These are phyloP conservation scores for Lepidotrigona ventralis DNA, from an alignment of 1,140 invertebrate species.

Conservation along the genomic window DNA sequence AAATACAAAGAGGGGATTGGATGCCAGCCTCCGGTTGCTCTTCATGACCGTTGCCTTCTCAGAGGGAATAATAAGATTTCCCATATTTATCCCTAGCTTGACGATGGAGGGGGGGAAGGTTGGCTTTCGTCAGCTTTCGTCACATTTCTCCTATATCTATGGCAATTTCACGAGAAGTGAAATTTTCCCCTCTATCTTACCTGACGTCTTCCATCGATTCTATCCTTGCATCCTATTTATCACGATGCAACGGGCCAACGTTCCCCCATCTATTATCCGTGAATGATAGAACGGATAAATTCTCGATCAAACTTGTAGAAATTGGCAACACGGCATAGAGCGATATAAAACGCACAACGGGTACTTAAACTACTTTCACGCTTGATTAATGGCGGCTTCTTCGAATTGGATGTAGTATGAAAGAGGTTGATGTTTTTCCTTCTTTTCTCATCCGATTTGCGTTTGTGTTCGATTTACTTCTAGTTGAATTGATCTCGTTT, in stretches of 20 bases:
- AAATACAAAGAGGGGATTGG: conserved; percentile 67
- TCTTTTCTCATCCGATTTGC: background rate
- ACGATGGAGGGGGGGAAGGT: background rate
- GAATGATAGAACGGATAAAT: conserved; percentile 20
- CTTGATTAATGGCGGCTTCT: conserved; percentile 4
- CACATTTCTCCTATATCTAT: conserved; percentile 52
- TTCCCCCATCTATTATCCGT: conserved; percentile 34
- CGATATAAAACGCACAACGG: conserved; percentile 16
- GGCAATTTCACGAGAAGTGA: conserved; percentile 55
- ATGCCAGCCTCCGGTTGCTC: conserved; percentile 62
- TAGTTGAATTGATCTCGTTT: no score
- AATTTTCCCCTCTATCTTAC: conserved; percentile 32
- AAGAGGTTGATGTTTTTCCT: background rate
- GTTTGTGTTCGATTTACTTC: background rate
- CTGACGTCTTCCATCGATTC: conserved; percentile 48
- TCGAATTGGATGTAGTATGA: background rate
- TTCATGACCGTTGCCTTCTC: conserved; percentile 62
- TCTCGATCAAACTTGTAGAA: conserved; percentile 19
- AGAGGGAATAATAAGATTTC: conserved; percentile 75
- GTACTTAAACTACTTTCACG: background rate
- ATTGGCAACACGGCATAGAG: conserved; percentile 1
- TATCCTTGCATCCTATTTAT: conserved; percentile 45
- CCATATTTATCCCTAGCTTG: conserved; percentile 72
- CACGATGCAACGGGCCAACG: conserved; percentile 22
- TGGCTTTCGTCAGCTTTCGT: conserved; percentile 46